Evolutionary conservation across 1,140 invertebrate genomes (phyloP), one percentile per base, ranked within the genome.

Genomic region (Brachionus koreanus): DNA sequence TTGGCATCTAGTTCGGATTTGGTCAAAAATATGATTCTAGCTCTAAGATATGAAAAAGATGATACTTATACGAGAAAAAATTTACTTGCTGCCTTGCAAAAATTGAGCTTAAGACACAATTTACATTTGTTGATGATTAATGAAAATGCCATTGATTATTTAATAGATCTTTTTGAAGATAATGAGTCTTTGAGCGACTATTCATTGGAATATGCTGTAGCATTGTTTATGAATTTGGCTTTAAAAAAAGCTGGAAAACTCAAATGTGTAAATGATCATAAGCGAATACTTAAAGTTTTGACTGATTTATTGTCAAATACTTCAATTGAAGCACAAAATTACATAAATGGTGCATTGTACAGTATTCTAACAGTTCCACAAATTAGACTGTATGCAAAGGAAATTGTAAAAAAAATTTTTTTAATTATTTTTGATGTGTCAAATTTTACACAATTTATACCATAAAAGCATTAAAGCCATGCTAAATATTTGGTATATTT

Each of bases 211-310:
- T 92, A 92, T 84, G 88, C 90, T 42, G 89, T 91, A 9, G 92
- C 92, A 29, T 87, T 93, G 12, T 88, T 92, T 23, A 92, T 92
- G 91, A 93, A 92, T 86, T 87, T 93, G 1, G 92, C 91, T 82
- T 86, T 92, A n/a, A 88, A 91, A 83, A 89, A 89, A 3, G 85
- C 89, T 84, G 91, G 91, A 23, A 85, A 85, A 42, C 46, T 77
- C 3, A 83, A 84, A n/a, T 85, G 85, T 82, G 52, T 84, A 61
- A 83, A 83, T 12, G 42, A 85, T 6, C 57, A 46, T 23, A 43
- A 52, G 12, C 9, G 65, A 29, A 57, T 82, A n/a, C 46, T 82
- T 13, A 57, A 67, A 29, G 63, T 82, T 49, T 67, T 82, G 29
- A 49, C 79, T 1, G 63, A 82, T 19, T 35, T 82, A n/a, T 35